Evolutionary conservation across 2,797 vertebrate species (phyloP).

Genomic region (Mormyrops attenuatus): DNA sequence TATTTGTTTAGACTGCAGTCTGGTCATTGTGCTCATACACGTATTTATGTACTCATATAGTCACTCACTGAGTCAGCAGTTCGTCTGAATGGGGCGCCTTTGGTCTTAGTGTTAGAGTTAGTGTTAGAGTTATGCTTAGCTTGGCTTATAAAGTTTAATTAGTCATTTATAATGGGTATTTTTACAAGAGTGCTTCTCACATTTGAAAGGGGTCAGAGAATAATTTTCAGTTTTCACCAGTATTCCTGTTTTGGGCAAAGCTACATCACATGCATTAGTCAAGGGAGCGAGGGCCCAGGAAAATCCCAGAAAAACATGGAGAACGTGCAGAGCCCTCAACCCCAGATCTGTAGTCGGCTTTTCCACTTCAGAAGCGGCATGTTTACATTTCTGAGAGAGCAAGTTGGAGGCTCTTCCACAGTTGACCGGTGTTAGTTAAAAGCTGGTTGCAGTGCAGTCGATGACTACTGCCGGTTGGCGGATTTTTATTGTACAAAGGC

Average conservation of each 20-base stretch:
- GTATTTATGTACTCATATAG: background rate
- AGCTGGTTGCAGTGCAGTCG: background rate
- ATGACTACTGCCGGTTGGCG: background rate
- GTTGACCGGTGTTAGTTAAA: background rate
- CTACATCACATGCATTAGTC: background rate
- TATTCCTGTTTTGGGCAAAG: background rate
- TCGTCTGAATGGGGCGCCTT: background rate
- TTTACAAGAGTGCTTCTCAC: background rate
- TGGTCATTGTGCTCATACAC: background rate
- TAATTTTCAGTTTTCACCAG: background rate
- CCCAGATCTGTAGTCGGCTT: background rate
- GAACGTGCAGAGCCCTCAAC: background rate
- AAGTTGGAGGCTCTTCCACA: background rate
- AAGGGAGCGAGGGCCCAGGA: background rate
- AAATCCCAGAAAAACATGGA: background rate
- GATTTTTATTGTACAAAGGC: background rate
- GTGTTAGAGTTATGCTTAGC: background rate
- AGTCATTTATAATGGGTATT: background rate
- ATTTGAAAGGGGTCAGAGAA: background rate
- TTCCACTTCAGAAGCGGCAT: background rate
- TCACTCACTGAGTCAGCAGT: background rate
- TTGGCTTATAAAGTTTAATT: background rate
- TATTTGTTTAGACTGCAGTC: background rate
- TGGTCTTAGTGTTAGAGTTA: background rate
- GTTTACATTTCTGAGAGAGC: background rate